A percentile compares a stretch with the other conserved stretches of the same genome.
Conservation (phyloP, 2,797 vertebrate genomes). For the Natrix natrix region DNA sequence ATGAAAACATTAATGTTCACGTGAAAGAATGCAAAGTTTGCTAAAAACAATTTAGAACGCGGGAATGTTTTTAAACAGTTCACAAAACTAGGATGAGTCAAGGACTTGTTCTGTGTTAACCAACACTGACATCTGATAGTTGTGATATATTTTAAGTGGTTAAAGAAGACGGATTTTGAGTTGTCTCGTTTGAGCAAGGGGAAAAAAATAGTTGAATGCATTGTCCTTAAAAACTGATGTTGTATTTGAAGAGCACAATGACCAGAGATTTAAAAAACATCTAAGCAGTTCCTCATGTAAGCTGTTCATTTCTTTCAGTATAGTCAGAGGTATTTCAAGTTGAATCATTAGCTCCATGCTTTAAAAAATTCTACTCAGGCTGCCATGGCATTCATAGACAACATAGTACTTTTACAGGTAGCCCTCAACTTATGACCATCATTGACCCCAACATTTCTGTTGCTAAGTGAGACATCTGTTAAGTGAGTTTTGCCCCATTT, state of each 20-base stretch:
- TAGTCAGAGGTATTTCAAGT: not conserved
- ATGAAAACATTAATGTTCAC: slow-evolving; percentile 27
- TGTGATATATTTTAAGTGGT: slow-evolving; percentile 26
- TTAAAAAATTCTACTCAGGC: not conserved
- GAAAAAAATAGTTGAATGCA: not conserved
- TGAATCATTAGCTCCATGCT: not conserved
- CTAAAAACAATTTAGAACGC: slow-evolving; percentile 24
- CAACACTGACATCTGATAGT: slow-evolving; percentile 9
- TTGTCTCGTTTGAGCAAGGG: not conserved
- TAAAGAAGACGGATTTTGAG: slow-evolving; percentile 1
- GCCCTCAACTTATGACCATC: not conserved
- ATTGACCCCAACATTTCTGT: not conserved
- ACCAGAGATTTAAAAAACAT: slow-evolving; percentile 1
- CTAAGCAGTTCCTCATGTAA: not conserved
- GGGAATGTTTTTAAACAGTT: slow-evolving; percentile 7
- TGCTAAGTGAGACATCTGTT: not conserved
- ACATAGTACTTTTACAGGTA: not conserved
- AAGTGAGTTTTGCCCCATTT: not conserved
- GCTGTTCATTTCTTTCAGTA: not conserved
- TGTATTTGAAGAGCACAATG: not conserved
- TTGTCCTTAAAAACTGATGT: not conserved
- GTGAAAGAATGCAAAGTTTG: slow-evolving; percentile 18
- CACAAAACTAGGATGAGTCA: slow-evolving; percentile 14
- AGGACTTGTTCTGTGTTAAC: slow-evolving; percentile 5
- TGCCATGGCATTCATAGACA: not conserved